These are phyloP conservation scores for Drosophila sp. DNA, from an alignment of 1,140 invertebrate genomes.

Conservation along the genomic window DNA sequence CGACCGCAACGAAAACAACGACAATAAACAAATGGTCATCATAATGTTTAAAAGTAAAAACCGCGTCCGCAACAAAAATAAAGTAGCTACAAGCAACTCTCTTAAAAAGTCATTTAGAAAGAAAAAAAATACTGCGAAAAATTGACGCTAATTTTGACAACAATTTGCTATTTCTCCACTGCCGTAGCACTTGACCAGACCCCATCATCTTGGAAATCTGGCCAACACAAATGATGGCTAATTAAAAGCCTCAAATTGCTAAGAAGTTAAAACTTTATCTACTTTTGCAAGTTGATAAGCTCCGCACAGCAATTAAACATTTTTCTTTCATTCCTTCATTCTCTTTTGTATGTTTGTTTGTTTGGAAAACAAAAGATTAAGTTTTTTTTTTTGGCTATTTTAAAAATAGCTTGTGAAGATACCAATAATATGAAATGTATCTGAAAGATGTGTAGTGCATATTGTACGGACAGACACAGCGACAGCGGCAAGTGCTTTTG, in stretches of 20 bases:
- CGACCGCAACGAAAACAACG: slow-evolving; percentile 22
- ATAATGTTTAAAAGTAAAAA: slow-evolving; percentile 42
- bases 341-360: slow-evolving; percentile 43
- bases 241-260: slow-evolving; percentile 74
- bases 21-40: slow-evolving; percentile 45
- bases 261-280: slow-evolving; percentile 66
- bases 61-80: slow-evolving; percentile 34
- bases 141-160: slow-evolving; percentile 78
- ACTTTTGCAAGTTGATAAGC: slow-evolving; percentile 55
- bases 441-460: slow-evolving; percentile 54
- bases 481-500: slow-evolving; percentile 63
- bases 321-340: slow-evolving; percentile 22
- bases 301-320: slow-evolving; percentile 72
- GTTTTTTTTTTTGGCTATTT: slow-evolving; percentile 47
- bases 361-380: slow-evolving; percentile 75
- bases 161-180: slow-evolving; percentile 57
- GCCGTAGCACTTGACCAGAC: neutral
- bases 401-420: slow-evolving; percentile 66
- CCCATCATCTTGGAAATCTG: neutral
- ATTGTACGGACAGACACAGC: slow-evolving; percentile 7
- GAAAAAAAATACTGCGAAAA: slow-evolving; percentile 37
- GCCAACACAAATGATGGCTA: slow-evolving; percentile 58
- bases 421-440: slow-evolving; percentile 73
- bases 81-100: slow-evolving; percentile 11
- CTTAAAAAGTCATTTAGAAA: slow-evolving; percentile 3